phyloP scores from a whole-genome alignment of 2,797 vertebrate genomes.

The Pseudopleuronectes americanus region DNA sequence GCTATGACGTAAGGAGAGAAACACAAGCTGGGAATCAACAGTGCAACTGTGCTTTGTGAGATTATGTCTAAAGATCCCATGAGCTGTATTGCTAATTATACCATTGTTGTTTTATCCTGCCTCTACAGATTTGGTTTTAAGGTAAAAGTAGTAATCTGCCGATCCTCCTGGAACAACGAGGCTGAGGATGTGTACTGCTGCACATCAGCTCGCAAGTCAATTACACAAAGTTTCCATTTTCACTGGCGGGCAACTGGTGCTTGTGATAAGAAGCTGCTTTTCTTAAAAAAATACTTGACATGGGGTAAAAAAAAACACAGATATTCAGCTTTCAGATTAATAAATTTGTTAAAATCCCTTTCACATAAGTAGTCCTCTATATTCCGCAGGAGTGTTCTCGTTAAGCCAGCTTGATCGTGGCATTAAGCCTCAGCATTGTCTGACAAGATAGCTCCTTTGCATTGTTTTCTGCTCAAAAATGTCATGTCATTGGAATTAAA shows the following conservation, averaged over 20 bases:
- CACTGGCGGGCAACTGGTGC: neutral
- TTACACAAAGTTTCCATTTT: constrained; percentile 42
- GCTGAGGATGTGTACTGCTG: constrained; percentile 34
- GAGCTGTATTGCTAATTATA: constrained; percentile 39
- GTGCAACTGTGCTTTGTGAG: neutral
- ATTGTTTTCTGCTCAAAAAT: constrained; percentile 68
- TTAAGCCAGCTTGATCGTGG: constrained; percentile 57
- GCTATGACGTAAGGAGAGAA: neutral
- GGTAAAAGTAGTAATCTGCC: constrained; percentile 52
- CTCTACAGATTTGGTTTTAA: constrained; percentile 52
- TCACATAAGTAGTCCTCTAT: constrained; percentile 32
- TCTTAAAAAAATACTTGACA: neutral
- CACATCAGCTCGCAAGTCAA: constrained; percentile 45
- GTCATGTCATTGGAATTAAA: constrained; percentile 75
- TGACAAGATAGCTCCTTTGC: constrained; percentile 51
- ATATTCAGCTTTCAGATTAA: constrained; percentile 32
- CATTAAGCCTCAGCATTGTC: constrained; percentile 55
- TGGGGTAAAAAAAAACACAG: neutral
- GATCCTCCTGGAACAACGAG: constrained; percentile 40
- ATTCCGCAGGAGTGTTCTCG: constrained; percentile 40
- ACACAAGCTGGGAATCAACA: neutral
- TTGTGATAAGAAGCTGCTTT: neutral
- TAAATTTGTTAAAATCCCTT: constrained; percentile 40
- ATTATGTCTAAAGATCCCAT: constrained; percentile 12
- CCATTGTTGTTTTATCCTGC: constrained; percentile 36